These are phyloP conservation scores for Alviniconcha marisindica DNA, from an alignment of 1,140 invertebrate species.

Conservation along the genomic window DNA sequence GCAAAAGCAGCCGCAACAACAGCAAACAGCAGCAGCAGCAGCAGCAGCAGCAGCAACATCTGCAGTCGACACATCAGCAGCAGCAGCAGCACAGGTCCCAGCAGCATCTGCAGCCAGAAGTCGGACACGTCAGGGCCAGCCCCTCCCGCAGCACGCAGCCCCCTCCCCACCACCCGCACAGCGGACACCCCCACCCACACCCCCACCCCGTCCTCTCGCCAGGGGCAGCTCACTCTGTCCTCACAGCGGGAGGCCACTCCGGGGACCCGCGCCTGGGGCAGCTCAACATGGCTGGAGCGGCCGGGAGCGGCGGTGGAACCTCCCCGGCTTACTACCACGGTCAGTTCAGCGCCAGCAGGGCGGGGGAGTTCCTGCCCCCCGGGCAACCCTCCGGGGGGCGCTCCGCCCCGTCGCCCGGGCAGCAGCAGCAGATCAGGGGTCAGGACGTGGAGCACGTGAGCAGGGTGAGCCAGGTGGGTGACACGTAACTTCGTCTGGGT, in stretches of 20 bases:
- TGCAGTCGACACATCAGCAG: neutral
- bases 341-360: no score
- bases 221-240: neutral
- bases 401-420: no score
- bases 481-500: no score
- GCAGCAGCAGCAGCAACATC: neutral
- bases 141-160: neutral
- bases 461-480: no score
- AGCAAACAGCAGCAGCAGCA: neutral
- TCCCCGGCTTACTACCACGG: no score
- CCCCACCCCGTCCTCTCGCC: neutral
- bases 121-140: neutral
- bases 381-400: no score
- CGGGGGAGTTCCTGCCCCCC: no score
- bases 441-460: no score
- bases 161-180: neutral
- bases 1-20: constrained; percentile 7
- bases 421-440: no score
- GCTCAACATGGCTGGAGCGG: no score
- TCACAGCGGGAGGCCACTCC: no score
- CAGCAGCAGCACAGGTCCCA: constrained; percentile 3
- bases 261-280: no score
- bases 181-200: neutral
- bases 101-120: neutral
- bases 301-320: neutral